Percentiles rank a stretch among this genome's conserved stretches.
Evolutionary conservation across 2,113 vertebrate species (phyloP).

Genomic region (Lates calcarifer): DNA sequence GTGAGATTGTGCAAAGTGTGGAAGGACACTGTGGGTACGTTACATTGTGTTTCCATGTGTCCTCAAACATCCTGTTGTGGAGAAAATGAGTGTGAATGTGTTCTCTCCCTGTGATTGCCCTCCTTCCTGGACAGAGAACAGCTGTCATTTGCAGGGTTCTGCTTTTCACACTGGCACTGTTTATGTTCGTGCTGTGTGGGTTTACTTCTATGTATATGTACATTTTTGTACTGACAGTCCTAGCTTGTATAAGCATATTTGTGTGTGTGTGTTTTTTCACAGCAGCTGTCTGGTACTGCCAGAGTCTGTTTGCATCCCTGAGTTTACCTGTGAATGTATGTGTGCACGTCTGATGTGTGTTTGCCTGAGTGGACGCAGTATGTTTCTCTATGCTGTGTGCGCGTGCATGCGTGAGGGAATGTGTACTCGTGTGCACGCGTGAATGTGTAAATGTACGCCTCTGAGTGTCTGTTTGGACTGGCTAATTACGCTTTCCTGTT

Average conservation of each 20-base stretch:
- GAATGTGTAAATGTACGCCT: slow-evolving; percentile 36
- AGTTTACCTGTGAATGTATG: slow-evolving; percentile 25
- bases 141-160: slow-evolving; percentile 59
- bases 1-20: slow-evolving; percentile 52
- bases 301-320: slow-evolving; percentile 46
- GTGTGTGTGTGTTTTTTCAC: slow-evolving; percentile 29
- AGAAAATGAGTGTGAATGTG: slow-evolving; percentile 71
- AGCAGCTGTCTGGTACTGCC: slow-evolving; percentile 14
- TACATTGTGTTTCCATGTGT: slow-evolving; percentile 62
- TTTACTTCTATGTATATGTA: slow-evolving; percentile 26
- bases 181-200: slow-evolving; percentile 13
- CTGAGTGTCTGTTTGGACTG: slow-evolving; percentile 51
- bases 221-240: slow-evolving; percentile 38
- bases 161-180: slow-evolving; percentile 41
- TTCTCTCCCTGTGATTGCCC: slow-evolving; percentile 57
- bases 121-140: slow-evolving; percentile 59
- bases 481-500: slow-evolving; percentile 73
- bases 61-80: slow-evolving; percentile 68
- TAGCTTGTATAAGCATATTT: slow-evolving; percentile 44
- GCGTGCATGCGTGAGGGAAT: background rate
- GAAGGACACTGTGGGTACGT: slow-evolving; percentile 33
- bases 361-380: slow-evolving; percentile 13
- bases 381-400: slow-evolving; percentile 26
- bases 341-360: slow-evolving; percentile 8
- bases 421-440: slow-evolving; percentile 19